phyloP scores from a whole-genome alignment of 2,797 vertebrate species.

The Cygnus olor region DNA sequence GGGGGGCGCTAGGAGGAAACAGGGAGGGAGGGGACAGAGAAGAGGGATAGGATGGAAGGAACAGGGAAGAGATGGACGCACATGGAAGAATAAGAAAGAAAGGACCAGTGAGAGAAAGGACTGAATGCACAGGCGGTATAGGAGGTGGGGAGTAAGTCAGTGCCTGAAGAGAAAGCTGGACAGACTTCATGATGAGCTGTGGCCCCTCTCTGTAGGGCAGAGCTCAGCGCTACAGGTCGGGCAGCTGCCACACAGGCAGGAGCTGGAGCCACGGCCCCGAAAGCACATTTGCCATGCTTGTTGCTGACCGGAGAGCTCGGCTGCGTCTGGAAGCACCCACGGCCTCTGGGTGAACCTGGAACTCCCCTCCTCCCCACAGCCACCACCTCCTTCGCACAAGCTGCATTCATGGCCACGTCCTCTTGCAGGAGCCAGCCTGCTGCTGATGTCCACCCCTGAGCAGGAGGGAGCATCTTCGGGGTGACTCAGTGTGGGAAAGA shows the following conservation, averaged over 20 bases:
- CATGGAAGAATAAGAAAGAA: background rate
- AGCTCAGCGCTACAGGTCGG: background rate
- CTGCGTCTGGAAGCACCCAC: background rate
- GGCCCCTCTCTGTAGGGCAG: constrained; percentile 4
- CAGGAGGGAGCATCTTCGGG: background rate
- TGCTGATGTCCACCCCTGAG: background rate
- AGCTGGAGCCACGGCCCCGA: background rate
- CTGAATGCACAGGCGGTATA: background rate
- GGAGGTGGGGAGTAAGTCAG: background rate
- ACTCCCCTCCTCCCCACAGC: background rate
- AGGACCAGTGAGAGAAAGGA: background rate
- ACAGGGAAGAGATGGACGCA: background rate
- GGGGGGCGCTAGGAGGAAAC: background rate
- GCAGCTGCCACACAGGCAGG: background rate
- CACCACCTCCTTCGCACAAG: background rate
- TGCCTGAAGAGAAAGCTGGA: background rate
- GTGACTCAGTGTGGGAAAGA: background rate
- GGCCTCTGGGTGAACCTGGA: background rate
- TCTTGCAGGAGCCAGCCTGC: background rate
- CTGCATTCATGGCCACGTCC: accelerated
- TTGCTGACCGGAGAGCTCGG: background rate
- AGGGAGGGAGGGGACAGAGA: background rate
- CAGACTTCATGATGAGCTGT: background rate
- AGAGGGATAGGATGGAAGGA: background rate
- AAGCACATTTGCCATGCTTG: background rate